Conservation (phyloP, 92 coral and sea anemone genomes). For the Zoanthus gigantus region DNA sequence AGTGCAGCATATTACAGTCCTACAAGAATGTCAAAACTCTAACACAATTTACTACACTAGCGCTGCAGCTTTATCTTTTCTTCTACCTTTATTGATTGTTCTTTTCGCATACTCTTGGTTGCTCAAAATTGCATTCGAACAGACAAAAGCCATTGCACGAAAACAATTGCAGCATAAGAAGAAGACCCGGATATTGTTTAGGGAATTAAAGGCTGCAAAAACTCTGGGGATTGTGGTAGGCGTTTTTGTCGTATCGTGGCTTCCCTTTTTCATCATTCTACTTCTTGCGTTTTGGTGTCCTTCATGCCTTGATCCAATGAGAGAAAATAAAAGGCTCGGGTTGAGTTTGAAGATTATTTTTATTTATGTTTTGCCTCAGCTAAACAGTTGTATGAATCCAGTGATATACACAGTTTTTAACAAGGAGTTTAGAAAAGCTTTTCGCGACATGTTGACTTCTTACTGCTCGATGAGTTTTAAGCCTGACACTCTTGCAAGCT, state of each 20-base stretch:
- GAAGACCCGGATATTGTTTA: slow-evolving; percentile 25
- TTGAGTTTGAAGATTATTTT: slow-evolving; percentile 68
- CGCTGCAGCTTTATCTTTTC: slow-evolving; percentile 74
- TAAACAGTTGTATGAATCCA: slow-evolving; percentile 92
- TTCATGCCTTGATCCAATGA: slow-evolving; percentile 57
- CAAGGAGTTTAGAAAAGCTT: slow-evolving; percentile 87
- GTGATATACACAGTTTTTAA: slow-evolving; percentile 93
- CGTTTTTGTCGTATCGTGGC: slow-evolving; percentile 74
- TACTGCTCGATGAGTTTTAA: not conserved
- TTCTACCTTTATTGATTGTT: slow-evolving; percentile 81
- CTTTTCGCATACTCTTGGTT: slow-evolving; percentile 81
- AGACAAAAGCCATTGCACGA: slow-evolving; percentile 36
- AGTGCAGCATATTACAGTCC: slow-evolving; percentile 30
- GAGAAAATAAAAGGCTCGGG: slow-evolving; percentile 43
- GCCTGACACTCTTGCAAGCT: not conserved
- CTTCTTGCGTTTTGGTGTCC: slow-evolving; percentile 53
- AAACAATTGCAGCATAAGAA: not conserved
- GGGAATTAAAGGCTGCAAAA: slow-evolving; percentile 76
- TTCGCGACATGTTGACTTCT: slow-evolving; percentile 66
- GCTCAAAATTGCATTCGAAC: slow-evolving; percentile 82
- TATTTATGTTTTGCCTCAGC: slow-evolving; percentile 77
- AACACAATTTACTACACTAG: slow-evolving; percentile 82
- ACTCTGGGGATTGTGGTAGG: slow-evolving; percentile 79
- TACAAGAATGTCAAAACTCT: slow-evolving; percentile 63
- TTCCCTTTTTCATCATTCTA: slow-evolving; percentile 67